These are phyloP conservation scores for Polypedilum vanderplanki DNA, from an alignment of 1,140 invertebrate genomes.

Conservation along the genomic window DNA sequence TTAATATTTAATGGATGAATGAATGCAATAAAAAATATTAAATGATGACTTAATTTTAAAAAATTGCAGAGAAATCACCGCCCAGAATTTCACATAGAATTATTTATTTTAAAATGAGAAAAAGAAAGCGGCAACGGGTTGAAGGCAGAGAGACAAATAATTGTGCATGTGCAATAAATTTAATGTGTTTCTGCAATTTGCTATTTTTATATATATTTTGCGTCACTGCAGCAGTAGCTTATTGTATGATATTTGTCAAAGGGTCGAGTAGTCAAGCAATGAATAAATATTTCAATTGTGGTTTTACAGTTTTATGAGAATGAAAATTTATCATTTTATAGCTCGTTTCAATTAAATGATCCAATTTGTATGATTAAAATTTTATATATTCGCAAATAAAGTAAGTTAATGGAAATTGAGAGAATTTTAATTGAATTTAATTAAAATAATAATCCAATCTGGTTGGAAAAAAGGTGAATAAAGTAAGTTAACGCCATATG, in stretches of 20 bases:
- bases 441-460: too few relatives aligned
- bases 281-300: background rate
- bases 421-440: too few relatives aligned
- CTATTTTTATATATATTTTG: background rate
- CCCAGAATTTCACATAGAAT: background rate
- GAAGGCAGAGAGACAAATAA: background rate
- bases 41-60: slow-evolving; percentile 7
- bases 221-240: too few relatives aligned
- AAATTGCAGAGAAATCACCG: background rate
- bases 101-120: background rate
- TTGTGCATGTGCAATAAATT: background rate
- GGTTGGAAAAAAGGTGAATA: too few relatives aligned
- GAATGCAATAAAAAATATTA: background rate
- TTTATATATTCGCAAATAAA: too few relatives aligned
- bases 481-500: background rate
- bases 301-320: background rate
- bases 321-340: background rate
- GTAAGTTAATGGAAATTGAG: too few relatives aligned
- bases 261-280: too few relatives aligned
- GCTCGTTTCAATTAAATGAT: too few relatives aligned
- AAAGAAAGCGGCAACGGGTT: background rate
- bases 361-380: too few relatives aligned
- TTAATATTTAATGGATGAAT: background rate
- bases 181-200: background rate
- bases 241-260: too few relatives aligned